Percentiles rank a stretch among this genome's conserved stretches.
Evolutionary conservation across 2,888 invertebrate genomes (phyloP).

Genomic region (Diarsia brunnea): DNA sequence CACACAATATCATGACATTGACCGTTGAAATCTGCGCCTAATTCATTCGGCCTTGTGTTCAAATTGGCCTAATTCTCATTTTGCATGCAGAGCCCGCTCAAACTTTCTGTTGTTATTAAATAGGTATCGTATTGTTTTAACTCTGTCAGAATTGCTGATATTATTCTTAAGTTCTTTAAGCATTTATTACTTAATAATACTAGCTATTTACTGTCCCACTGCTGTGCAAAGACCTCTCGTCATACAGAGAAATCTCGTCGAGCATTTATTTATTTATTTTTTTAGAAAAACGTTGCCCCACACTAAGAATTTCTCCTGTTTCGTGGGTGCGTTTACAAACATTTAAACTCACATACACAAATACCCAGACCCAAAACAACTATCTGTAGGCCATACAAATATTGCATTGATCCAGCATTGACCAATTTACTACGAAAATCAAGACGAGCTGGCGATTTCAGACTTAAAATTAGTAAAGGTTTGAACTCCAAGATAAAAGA

Average conservation of each 20-base stretch:
- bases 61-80: slow-evolving; percentile 42
- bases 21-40: slow-evolving; percentile 40
- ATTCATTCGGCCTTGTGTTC: slow-evolving; percentile 47
- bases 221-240: neutral
- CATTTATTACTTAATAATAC: neutral
- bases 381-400: no score
- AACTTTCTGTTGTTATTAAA: slow-evolving; percentile 17
- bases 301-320: no score
- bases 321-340: no score
- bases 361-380: no score
- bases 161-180: neutral
- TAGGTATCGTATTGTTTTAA: neutral
- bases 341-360: no score
- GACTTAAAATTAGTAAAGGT: no score
- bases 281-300: no score
- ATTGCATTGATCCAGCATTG: no score
- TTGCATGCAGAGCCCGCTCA: slow-evolving; percentile 23
- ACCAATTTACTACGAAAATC: no score
- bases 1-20: slow-evolving; percentile 35
- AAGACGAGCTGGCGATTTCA: neutral
- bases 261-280: no score
- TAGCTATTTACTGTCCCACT: neutral
- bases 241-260: no score
- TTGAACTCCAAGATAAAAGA: no score
- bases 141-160: neutral